These are phyloP conservation scores for Petrocephalus sullivani DNA, from an alignment of 2,797 vertebrate species.

Conservation along the genomic window DNA sequence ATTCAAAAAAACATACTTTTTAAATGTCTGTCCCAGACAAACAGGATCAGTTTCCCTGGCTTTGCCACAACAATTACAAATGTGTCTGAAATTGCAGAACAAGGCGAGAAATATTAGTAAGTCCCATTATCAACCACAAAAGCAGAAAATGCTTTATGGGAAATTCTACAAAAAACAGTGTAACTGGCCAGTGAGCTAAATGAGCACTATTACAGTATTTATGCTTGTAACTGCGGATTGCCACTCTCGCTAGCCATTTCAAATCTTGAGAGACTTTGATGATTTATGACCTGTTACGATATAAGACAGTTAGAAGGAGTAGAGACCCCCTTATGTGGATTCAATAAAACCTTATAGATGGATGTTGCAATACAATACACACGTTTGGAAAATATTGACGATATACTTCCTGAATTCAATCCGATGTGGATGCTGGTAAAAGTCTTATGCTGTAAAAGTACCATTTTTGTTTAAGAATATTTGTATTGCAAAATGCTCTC, in stretches of 20 bases:
- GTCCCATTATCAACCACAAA: conserved; percentile 21
- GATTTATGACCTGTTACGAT: conserved; percentile 47
- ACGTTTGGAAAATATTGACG: not conserved
- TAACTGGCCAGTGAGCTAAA: conserved; percentile 29
- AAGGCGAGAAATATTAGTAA: conserved; percentile 9
- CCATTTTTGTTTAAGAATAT: not conserved
- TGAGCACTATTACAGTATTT: conserved; percentile 36
- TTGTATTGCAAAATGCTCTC: not conserved
- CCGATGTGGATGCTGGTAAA: conserved; percentile 1
- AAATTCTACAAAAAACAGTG: conserved; percentile 20
- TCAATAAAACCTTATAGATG: conserved; percentile 12
- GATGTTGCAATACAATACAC: conserved; percentile 8
- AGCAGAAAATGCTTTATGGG: not conserved
- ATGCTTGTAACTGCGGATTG: conserved; percentile 17
- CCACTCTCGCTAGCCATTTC: conserved; percentile 32
- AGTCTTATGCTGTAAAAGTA: not conserved
- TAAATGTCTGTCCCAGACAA: not conserved
- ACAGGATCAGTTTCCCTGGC: not conserved
- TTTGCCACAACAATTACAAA: conserved; percentile 2
- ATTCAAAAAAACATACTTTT: conserved; percentile 10
- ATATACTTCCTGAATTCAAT: conserved; percentile 16
- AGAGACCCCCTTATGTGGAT: conserved; percentile 18
- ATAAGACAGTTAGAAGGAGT: conserved; percentile 40
- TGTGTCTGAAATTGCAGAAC: conserved; percentile 2
- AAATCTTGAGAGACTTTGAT: conserved; percentile 30